Conservation (phyloP, 2,888 invertebrate species). For the Gortyna flavago region DNA sequence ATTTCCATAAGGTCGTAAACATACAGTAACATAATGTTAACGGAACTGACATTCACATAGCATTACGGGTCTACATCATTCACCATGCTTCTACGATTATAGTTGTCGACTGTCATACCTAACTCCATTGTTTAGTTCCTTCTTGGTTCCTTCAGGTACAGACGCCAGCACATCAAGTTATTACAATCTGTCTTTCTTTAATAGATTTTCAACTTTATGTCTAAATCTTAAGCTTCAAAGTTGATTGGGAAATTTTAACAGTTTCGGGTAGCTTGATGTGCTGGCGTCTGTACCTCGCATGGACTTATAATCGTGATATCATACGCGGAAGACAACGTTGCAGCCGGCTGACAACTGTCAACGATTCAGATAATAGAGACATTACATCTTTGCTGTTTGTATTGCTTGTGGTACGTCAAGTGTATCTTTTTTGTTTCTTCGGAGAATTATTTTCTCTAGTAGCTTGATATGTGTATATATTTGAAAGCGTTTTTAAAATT, state of each 20-base stretch:
- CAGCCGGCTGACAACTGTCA: conserved; percentile 28
- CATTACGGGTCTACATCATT: not conserved
- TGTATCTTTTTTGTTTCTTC: conserved; percentile 29
- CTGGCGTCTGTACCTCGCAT: no score
- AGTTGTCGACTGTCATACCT: conserved; percentile 11
- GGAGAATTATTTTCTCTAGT: not conserved
- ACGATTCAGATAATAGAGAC: conserved; percentile 41
- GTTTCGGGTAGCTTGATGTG: no score
- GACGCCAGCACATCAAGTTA: no score
- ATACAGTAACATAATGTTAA: not conserved
- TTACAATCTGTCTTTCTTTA: no score
- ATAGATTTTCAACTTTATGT: no score
- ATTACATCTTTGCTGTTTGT: conserved; percentile 14
- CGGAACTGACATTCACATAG: conserved; percentile 20
- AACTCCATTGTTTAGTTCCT: conserved; percentile 39
- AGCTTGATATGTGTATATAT: not conserved
- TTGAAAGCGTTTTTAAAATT: not conserved
- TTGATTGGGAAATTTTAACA: no score
- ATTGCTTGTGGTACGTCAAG: no score
- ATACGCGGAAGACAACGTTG: conserved; percentile 44
- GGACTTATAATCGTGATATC: conserved; percentile 34
- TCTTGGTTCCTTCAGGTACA: conserved; percentile 18
- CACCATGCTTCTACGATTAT: not conserved
- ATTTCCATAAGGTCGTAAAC: not conserved
- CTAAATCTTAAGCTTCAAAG: no score